Percentiles rank a stretch among this genome's conserved stretches.
Evolutionary conservation across 1,140 invertebrate genomes (phyloP).

Genomic region (Berghia stephanieae): DNA sequence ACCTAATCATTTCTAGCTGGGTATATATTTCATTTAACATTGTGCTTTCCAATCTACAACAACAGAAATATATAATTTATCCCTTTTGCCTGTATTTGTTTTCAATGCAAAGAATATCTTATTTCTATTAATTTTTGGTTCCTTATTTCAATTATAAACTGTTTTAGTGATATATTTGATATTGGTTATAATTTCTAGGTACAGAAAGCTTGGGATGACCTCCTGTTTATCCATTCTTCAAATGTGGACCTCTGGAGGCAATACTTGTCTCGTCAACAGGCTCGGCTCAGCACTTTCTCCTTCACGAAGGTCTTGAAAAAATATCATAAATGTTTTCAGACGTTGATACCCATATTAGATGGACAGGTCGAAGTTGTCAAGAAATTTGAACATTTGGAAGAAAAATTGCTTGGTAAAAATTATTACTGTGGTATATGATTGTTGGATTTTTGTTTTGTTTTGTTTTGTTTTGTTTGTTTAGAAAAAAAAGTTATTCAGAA

Average conservation of each 20-base stretch:
- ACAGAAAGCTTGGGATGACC: conserved; percentile 65
- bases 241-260: conserved; percentile 65
- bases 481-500: background rate
- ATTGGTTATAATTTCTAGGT: no score
- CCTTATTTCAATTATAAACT: no score
- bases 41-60: no score
- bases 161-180: no score
- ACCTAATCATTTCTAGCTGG: no score
- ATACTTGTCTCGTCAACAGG: conserved; percentile 65
- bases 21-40: no score
- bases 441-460: background rate
- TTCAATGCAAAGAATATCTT: background rate
- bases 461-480: background rate
- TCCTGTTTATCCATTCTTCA: conserved; percentile 67
- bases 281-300: conserved; percentile 62
- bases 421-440: background rate
- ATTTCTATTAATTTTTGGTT: no score
- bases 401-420: conserved; percentile 56
- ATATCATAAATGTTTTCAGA: conserved; percentile 66
- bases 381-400: conserved; percentile 41
- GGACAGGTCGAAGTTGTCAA: conserved; percentile 41
- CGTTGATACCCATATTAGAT: conserved; percentile 44
- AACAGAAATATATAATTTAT: no score
- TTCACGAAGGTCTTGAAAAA: conserved; percentile 57
- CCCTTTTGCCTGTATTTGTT: background rate